phyloP scores from a whole-genome alignment of 2,113 vertebrate species.

The rat (Rattus norvegicus) region DNA sequence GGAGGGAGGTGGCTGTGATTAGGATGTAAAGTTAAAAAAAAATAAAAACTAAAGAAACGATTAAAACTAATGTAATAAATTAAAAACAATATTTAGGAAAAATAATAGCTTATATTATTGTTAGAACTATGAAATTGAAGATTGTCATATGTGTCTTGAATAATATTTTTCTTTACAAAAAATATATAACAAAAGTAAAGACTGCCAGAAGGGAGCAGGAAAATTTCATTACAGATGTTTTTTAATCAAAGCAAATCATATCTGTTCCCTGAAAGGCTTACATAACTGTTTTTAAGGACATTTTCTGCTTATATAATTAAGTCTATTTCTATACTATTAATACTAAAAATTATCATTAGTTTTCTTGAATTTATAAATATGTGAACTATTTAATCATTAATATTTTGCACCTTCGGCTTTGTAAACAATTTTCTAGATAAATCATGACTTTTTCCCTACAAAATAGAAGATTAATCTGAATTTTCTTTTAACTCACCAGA shows the following conservation, averaged over 20 bases:
- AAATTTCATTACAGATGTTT: background rate
- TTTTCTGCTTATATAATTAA: background rate
- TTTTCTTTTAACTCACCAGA: too few species aligned
- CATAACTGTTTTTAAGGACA: background rate
- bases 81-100: background rate
- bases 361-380: background rate
- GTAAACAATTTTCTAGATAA: background rate
- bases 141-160: background rate
- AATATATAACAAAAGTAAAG: background rate
- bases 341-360: background rate
- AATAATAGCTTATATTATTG: background rate
- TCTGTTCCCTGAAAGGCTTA: background rate
- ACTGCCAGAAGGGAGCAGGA: background rate
- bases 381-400: background rate
- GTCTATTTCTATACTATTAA: background rate
- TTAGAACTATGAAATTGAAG: background rate
- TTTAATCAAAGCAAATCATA: background rate
- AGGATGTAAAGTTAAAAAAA: too few species aligned
- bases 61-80: too few species aligned
- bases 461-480: background rate
- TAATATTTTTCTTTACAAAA: background rate
- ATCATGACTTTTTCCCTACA: background rate
- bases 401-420: background rate
- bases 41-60: too few species aligned
- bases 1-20: too few species aligned